Base-by-base conservation (phyloP, 2,113 vertebrate species). In the Okapia johnstoni region DNA sequence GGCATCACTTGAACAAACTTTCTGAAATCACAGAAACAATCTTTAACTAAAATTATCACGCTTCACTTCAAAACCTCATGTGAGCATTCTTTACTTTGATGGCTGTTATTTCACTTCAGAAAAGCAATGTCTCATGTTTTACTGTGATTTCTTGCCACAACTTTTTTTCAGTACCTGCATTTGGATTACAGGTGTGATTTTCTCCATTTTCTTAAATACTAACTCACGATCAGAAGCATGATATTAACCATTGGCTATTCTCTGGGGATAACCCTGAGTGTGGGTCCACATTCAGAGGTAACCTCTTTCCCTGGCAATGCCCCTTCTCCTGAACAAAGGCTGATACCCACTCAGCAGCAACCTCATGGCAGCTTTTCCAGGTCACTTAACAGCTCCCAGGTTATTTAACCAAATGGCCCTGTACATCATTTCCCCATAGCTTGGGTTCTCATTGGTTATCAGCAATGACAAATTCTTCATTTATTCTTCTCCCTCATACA, bases 1-100 rank as follows among this genome's bases (percentile, higher is more conserved):
- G 19, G n/a, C 90, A 43, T 73, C 77, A 60, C 43, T 79, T 90
- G 46, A 84, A 92, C 73, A 95, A 63, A 77, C 28, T 23, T 83
- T 36, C 28, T 52, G 21, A 76, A 92, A 55, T 92, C 73, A 63
- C 40, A 90, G 50, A 55, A 66, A 48, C 2, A 5, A 23, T 57
- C n/a, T 55, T 89, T 70, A 23, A 28, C 50, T 92, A 61, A 89
- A 85, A 70, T 89, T 17, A 63, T 40, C 61, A 28, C 36, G 12
- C 11, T 93, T 92, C n/a, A 58, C 33, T 50, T 86, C 60, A 91
- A 33, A 80, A 50, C 26, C 36, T 84, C 16, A 25, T 1, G 9
- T 30, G 40, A 88, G 25, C 3, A 17, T 33, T 90, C 14, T 85
- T 80, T 28, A 60, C 19, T n/a, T 40, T 19, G 58, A 52, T 1